Percentiles rank a stretch among this genome's conserved stretches.
Evolutionary conservation across 2,797 vertebrate species (phyloP).

Genomic region (Gobionotothen gibberifrons): DNA sequence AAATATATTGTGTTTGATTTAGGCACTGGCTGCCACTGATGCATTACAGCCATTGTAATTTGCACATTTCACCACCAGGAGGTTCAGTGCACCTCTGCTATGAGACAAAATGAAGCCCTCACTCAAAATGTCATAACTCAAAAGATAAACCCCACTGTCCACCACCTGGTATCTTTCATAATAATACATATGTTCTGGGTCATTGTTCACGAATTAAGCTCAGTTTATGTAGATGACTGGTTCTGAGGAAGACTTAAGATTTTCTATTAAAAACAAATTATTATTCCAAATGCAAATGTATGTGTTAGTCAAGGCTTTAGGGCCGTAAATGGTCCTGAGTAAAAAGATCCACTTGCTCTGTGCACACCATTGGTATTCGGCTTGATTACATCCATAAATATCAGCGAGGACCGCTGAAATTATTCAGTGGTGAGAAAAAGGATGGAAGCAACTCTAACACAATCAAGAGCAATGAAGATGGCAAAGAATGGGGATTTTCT

Average conservation of each 20-base stretch:
- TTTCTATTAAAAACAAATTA: constrained; percentile 18
- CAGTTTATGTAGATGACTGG: neutral
- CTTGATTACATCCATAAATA: constrained; percentile 52
- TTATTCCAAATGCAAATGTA: constrained; percentile 23
- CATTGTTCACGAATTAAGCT: constrained; percentile 1
- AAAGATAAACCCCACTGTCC: constrained; percentile 9
- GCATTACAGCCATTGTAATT: constrained; percentile 47
- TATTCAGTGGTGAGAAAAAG: constrained; percentile 19
- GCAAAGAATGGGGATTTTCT: too few relatives aligned
- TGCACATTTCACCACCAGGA: constrained; percentile 63
- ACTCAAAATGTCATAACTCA: constrained; percentile 8
- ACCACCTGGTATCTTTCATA: constrained; percentile 22
- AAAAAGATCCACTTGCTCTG: constrained; percentile 2
- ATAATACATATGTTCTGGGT: neutral
- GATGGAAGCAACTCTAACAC: too few relatives aligned
- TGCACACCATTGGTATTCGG: constrained; percentile 19
- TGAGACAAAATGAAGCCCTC: constrained; percentile 17
- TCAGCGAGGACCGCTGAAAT: constrained; percentile 25
- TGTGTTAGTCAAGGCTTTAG: constrained; percentile 11
- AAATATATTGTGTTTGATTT: constrained; percentile 48
- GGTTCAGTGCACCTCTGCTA: constrained; percentile 45
- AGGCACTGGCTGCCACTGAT: constrained; percentile 1
- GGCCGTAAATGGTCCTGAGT: constrained; percentile 20
- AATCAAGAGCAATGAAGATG: too few relatives aligned
- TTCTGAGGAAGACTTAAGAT: constrained; percentile 1